These are phyloP conservation scores for Lathamus discolor DNA, from an alignment of 2,113 vertebrate species.

Conservation along the genomic window DNA sequence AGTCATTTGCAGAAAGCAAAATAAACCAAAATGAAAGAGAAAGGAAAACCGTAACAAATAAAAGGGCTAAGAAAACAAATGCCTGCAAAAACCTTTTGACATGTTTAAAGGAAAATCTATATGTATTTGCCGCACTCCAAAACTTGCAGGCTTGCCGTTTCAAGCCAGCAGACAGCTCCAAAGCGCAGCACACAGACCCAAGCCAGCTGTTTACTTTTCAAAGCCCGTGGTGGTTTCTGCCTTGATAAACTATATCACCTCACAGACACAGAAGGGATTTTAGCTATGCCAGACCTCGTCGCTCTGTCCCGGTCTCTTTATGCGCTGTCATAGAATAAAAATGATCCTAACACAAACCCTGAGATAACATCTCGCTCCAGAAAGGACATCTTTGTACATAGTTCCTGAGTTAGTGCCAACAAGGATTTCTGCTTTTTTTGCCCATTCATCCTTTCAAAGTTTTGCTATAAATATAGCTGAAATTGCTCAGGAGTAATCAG, in stretches of 20 bases:
- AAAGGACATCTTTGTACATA: constrained; percentile 51
- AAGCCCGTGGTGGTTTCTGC: constrained; percentile 57
- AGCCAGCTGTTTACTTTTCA: constrained; percentile 60
- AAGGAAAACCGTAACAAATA: constrained; percentile 16
- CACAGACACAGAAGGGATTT: constrained; percentile 59
- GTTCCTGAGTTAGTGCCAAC: constrained; percentile 59
- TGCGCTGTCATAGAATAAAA: constrained; percentile 50
- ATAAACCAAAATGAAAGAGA: not conserved
- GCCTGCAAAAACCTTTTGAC: not conserved
- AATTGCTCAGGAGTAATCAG: not conserved
- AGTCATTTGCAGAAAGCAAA: constrained; percentile 11
- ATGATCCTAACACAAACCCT: constrained; percentile 44
- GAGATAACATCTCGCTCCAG: constrained; percentile 39
- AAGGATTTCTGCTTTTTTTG: not conserved
- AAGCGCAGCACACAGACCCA: constrained; percentile 10
- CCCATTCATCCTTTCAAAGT: constrained; percentile 57
- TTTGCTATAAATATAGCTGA: constrained; percentile 30
- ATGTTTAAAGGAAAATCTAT: constrained; percentile 5
- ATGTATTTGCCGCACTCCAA: not conserved
- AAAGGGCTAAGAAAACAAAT: constrained; percentile 28
- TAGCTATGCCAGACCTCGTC: constrained; percentile 51
- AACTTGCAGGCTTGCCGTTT: constrained; percentile 8
- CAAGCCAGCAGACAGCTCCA: constrained; percentile 9
- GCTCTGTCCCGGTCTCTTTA: constrained; percentile 48
- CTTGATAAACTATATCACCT: constrained; percentile 66